Conservation (phyloP, 2,113 vertebrate species). For the Stigmatopora nigra region DNA sequence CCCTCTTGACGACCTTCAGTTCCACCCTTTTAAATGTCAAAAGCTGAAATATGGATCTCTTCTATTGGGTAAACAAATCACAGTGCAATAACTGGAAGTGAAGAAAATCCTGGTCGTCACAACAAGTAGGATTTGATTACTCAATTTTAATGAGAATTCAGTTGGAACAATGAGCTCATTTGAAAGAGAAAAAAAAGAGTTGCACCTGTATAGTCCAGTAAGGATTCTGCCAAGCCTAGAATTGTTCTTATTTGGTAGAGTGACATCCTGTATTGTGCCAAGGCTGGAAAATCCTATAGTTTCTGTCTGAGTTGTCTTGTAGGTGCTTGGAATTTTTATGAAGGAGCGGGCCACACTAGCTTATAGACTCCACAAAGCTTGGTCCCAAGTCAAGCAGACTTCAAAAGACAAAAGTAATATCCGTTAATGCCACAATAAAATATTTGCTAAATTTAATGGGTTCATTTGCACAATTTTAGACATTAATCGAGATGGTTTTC, state of each 20-base stretch:
- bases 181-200: not conserved
- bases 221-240: not conserved
- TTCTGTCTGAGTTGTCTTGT: not conserved
- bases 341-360: not conserved
- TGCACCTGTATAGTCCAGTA: not conserved
- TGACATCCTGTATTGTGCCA: not conserved
- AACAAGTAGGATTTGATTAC: not conserved
- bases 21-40: conserved; percentile 63
- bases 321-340: not conserved
- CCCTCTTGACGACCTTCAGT: conserved; percentile 61
- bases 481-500: not conserved
- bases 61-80: conserved; percentile 38
- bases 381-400: not conserved
- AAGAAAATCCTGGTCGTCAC: not conserved
- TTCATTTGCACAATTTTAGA: not conserved
- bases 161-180: not conserved
- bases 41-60: conserved; percentile 51
- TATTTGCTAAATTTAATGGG: not conserved
- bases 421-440: not conserved
- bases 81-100: conserved; percentile 18
- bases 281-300: not conserved
- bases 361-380: not conserved
- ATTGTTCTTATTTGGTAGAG: not conserved
- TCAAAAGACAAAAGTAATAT: not conserved
- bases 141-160: not conserved